Percentiles rank a stretch among this genome's conserved stretches.
phyloP scores from a whole-genome alignment of 2,888 invertebrate species.

The Perizoma flavofasciatum region DNA sequence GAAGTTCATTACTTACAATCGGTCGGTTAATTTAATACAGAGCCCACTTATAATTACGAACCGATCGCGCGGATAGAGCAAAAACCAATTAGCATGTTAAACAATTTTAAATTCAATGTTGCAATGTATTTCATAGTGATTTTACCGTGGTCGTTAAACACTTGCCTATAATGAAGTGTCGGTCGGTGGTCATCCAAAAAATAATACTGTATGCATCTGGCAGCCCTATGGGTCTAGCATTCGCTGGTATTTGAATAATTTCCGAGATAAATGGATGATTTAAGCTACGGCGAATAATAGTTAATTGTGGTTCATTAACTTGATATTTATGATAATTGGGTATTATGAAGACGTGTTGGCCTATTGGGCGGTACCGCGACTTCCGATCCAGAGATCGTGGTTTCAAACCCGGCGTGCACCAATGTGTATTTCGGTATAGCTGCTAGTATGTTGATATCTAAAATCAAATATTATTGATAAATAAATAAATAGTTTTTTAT shows the following conservation, averaged over 20 bases:
- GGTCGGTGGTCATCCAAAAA: conserved; percentile 7
- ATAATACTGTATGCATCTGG: conserved; percentile 21
- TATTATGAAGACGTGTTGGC: background rate
- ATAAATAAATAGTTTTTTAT: too few relatives aligned
- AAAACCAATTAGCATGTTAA: conserved; percentile 40
- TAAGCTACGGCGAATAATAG: conserved; percentile 18
- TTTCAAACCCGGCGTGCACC: too few relatives aligned
- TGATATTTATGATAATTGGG: conserved; percentile 24
- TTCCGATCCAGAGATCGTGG: too few relatives aligned
- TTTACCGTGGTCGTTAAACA: conserved; percentile 44
- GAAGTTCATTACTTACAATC: conserved; percentile 30
- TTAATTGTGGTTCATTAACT: conserved; percentile 24
- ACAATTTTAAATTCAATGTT: conserved; percentile 53
- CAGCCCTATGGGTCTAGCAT: conserved; percentile 9
- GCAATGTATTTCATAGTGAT: conserved; percentile 52
- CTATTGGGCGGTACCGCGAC: too few relatives aligned
- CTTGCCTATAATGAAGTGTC: conserved; percentile 43
- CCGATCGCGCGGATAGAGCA: conserved; percentile 22
- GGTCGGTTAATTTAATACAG: conserved; percentile 23
- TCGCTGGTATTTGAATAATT: conserved; percentile 17
- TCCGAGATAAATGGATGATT: conserved; percentile 23
- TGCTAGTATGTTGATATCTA: too few relatives aligned
- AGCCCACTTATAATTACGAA: conserved; percentile 30
- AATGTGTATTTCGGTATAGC: too few relatives aligned
- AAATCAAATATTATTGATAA: too few relatives aligned